Percentiles rank a stretch among this genome's conserved stretches.
These are phyloP conservation scores for Apotomis turbidana DNA, from an alignment of 2,888 invertebrate genomes.

Conservation along the genomic window DNA sequence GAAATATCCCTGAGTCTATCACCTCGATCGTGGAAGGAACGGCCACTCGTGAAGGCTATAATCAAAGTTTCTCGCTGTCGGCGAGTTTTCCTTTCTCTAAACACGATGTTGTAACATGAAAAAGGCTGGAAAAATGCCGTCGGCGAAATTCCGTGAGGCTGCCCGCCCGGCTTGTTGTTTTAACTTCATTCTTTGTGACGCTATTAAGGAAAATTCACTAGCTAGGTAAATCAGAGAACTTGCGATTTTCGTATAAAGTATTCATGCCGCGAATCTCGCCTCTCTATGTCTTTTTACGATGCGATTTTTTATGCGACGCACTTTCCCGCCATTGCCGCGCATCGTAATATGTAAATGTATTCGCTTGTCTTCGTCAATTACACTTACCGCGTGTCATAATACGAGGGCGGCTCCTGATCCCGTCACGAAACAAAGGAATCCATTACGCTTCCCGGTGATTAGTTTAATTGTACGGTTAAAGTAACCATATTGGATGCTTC, in stretches of 20 bases:
- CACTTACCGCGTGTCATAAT: slow-evolving; percentile 39
- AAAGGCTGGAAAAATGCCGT: slow-evolving; percentile 80
- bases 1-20: slow-evolving; percentile 78
- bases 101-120: slow-evolving; percentile 81
- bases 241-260: slow-evolving; percentile 52
- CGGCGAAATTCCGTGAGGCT: slow-evolving; percentile 70
- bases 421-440: slow-evolving; percentile 28
- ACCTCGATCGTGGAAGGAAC: slow-evolving; percentile 75
- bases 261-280: slow-evolving; percentile 44
- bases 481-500: slow-evolving; percentile 23
- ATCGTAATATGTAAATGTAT: slow-evolving; percentile 40
- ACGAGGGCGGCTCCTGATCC: slow-evolving; percentile 34
- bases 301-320: slow-evolving; percentile 47
- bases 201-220: slow-evolving; percentile 69
- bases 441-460: slow-evolving; percentile 29
- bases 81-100: slow-evolving; percentile 81
- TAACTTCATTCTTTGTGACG: slow-evolving; percentile 70
- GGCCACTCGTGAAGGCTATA: slow-evolving; percentile 80
- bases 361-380: slow-evolving; percentile 40
- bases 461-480: slow-evolving; percentile 29
- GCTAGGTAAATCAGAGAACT: slow-evolving; percentile 61
- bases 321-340: slow-evolving; percentile 34
- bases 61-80: slow-evolving; percentile 81
- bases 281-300: slow-evolving; percentile 48
- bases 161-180: slow-evolving; percentile 69